A percentile compares a stretch with the other conserved stretches of the same genome.
Conservation (phyloP, 2,797 vertebrate species). For the Lateolabrax maculatus region DNA sequence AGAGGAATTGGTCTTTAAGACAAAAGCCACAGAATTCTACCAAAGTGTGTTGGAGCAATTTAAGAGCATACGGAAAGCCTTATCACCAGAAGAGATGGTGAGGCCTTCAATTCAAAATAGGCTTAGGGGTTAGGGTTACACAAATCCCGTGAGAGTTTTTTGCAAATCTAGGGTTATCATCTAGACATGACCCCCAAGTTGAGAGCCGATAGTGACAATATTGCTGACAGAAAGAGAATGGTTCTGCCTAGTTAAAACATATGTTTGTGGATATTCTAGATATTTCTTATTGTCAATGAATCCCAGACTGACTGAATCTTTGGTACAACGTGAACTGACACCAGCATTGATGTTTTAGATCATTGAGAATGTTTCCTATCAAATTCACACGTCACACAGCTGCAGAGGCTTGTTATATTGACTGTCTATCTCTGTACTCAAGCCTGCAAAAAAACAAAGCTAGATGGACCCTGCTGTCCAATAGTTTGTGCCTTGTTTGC, state of each 20-base stretch:
- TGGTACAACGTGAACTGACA: not conserved
- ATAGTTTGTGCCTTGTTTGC: conserved; percentile 29
- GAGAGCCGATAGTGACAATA: not conserved
- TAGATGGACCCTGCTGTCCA: conserved; percentile 2
- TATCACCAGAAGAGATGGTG: too few species aligned
- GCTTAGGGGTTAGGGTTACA: too few species aligned
- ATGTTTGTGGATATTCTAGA: not conserved
- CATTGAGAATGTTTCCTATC: not conserved
- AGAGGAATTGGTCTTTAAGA: too few species aligned
- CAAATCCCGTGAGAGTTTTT: too few species aligned
- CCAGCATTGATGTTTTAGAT: not conserved
- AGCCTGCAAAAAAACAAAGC: conserved; percentile 1
- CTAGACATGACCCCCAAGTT: not conserved
- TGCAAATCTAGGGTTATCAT: too few species aligned
- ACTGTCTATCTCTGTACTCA: conserved; percentile 4
- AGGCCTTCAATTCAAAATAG: too few species aligned
- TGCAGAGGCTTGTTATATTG: conserved; percentile 1
- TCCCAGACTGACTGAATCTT: not conserved
- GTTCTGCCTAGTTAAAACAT: not conserved
- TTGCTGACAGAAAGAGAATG: not conserved
- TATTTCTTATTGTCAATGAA: not conserved
- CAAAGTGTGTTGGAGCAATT: too few species aligned
- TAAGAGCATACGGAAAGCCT: too few species aligned
- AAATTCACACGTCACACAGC: not conserved
- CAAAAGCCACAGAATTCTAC: too few species aligned